Evolutionary conservation across 2,113 vertebrate species (phyloP).

Genomic region (Pristiophorus japonicus): DNA sequence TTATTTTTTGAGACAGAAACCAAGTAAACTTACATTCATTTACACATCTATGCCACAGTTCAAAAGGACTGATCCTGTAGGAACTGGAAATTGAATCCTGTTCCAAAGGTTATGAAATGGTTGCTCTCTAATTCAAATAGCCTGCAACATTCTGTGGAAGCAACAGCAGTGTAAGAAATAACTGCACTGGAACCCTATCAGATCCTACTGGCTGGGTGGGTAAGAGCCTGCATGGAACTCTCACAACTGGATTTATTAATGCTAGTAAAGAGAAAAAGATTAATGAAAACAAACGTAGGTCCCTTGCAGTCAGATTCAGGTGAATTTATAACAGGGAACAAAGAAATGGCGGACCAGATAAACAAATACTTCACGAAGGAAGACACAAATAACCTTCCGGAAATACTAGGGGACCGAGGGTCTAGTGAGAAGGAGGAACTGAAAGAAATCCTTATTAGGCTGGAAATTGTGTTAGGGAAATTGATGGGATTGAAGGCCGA

Average conservation of each 20-base stretch:
- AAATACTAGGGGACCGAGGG: too few relatives aligned
- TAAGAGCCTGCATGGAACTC: background rate
- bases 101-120: background rate
- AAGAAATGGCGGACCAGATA: too few relatives aligned
- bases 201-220: background rate
- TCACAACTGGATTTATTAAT: background rate
- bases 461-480: too few relatives aligned
- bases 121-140: slow-evolving; percentile 12
- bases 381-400: too few relatives aligned
- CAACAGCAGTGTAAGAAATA: too few relatives aligned
- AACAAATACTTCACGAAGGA: too few relatives aligned
- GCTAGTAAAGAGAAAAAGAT: background rate
- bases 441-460: too few relatives aligned
- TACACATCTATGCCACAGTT: slow-evolving; percentile 17
- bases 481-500: too few relatives aligned
- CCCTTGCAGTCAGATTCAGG: too few relatives aligned
- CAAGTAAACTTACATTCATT: background rate
- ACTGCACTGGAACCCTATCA: background rate
- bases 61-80: background rate
- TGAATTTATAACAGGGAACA: too few relatives aligned
- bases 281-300: too few relatives aligned
- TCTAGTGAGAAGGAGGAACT: too few relatives aligned
- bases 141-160: background rate
- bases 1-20: background rate
- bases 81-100: background rate